Conservation (phyloP, 2,888 invertebrate genomes). For the Atrina japonica region DNA sequence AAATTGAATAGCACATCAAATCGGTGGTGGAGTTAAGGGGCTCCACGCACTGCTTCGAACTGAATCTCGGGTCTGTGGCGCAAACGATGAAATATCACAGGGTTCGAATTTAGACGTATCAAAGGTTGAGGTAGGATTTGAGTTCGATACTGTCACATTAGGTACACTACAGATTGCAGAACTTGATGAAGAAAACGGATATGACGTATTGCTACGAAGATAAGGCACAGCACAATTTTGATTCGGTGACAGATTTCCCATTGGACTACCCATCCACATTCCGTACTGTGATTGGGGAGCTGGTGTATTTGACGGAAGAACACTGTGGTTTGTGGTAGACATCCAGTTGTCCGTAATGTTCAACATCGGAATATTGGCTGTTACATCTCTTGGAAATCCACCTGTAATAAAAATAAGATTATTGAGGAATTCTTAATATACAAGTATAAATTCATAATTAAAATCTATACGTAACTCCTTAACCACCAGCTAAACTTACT, state of each 20-base stretch:
- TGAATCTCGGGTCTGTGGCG: constrained; percentile 56
- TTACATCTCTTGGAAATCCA: constrained; percentile 67
- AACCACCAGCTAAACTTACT: too few relatives aligned
- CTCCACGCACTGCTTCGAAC: constrained; percentile 68
- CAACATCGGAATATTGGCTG: constrained; percentile 68
- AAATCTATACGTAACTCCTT: too few relatives aligned
- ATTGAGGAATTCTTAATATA: too few relatives aligned
- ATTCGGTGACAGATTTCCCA: constrained; percentile 73
- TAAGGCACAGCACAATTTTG: constrained; percentile 76
- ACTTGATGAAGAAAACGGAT: constrained; percentile 65
- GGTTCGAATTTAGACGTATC: constrained; percentile 51
- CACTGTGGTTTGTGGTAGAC: constrained; percentile 58
- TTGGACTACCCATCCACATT: constrained; percentile 70
- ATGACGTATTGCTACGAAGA: constrained; percentile 65
- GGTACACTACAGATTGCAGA: constrained; percentile 50
- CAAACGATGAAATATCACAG: constrained; percentile 67
- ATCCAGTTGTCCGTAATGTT: constrained; percentile 75
- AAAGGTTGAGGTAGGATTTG: constrained; percentile 55
- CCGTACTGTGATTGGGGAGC: constrained; percentile 67
- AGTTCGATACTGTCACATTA: constrained; percentile 53
- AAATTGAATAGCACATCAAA: constrained; percentile 39
- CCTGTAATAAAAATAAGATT: constrained; percentile 63
- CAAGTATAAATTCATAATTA: background rate
- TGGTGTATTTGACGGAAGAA: constrained; percentile 61
- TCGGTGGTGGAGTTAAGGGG: constrained; percentile 71